phyloP scores from a whole-genome alignment of 2,888 invertebrate species.

The Noctua janthe region DNA sequence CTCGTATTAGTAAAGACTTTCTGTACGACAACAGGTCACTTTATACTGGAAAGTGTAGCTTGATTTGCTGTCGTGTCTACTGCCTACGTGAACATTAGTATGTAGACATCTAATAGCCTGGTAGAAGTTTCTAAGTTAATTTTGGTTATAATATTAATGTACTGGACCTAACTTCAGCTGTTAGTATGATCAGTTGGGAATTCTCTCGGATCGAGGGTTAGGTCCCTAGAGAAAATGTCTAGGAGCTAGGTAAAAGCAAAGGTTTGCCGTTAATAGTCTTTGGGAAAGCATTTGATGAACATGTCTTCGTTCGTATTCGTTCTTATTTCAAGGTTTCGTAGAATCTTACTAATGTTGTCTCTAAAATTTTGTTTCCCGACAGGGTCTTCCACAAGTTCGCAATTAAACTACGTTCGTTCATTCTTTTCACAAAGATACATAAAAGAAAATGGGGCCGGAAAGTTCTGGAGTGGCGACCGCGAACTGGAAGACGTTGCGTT shows the following conservation, averaged over 20 bases:
- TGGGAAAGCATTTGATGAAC: neutral
- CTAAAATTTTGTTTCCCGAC: neutral
- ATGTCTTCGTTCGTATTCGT: neutral
- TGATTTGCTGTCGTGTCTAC: neutral
- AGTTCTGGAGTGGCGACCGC: too few species aligned
- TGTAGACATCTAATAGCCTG: neutral
- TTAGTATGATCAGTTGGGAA: neutral
- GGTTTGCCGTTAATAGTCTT: neutral
- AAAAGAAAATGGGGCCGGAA: too few species aligned
- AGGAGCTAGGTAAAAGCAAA: constrained; percentile 5
- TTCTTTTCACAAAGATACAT: neutral
- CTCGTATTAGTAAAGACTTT: neutral
- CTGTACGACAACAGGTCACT: neutral
- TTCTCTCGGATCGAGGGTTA: neutral
- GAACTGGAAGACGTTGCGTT: too few species aligned
- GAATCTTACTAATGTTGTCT: neutral
- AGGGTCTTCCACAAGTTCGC: neutral
- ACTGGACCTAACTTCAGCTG: neutral
- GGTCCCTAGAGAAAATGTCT: neutral
- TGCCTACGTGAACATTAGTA: neutral
- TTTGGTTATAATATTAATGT: constrained; percentile 3
- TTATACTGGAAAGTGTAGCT: neutral
- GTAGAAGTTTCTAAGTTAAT: constrained; percentile 13
- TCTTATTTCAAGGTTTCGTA: neutral
- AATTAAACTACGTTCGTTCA: neutral